phyloP scores from a whole-genome alignment of 2,888 invertebrate species.

The Clanis bilineata region DNA sequence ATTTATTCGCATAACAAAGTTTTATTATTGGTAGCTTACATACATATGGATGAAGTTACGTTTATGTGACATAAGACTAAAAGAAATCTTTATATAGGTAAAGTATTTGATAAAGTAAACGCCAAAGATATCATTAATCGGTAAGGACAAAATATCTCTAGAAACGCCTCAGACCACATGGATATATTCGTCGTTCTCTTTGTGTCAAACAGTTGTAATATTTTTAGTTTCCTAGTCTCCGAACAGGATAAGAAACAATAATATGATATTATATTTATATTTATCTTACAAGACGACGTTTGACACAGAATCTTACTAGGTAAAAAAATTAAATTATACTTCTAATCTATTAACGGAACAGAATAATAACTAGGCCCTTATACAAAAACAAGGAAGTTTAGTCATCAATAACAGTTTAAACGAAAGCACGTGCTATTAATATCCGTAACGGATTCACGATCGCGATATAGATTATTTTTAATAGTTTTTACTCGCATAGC shows the following conservation, averaged over 20 bases:
- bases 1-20: slow-evolving; percentile 6
- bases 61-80: background rate
- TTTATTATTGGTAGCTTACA: background rate
- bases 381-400: slow-evolving; percentile 29
- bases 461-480: slow-evolving; percentile 43
- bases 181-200: too few relatives aligned
- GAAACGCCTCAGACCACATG: too few relatives aligned
- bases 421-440: slow-evolving; percentile 41
- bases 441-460: slow-evolving; percentile 41
- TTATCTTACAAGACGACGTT: too few relatives aligned
- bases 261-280: too few relatives aligned
- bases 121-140: background rate
- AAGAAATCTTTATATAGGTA: background rate
- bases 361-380: slow-evolving; percentile 23
- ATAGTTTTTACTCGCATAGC: slow-evolving; percentile 30
- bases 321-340: too few relatives aligned
- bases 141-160: too few relatives aligned
- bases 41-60: background rate
- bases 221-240: too few relatives aligned
- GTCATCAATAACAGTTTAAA: slow-evolving; percentile 45
- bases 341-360: too few relatives aligned
- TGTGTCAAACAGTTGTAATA: too few relatives aligned
- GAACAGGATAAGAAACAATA: too few relatives aligned
- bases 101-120: background rate
- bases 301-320: too few relatives aligned